Evolutionary conservation across 1,140 invertebrate genomes (phyloP), one percentile per base, ranked within the genome.

Genomic region (Drosophila equinoxialis): DNA sequence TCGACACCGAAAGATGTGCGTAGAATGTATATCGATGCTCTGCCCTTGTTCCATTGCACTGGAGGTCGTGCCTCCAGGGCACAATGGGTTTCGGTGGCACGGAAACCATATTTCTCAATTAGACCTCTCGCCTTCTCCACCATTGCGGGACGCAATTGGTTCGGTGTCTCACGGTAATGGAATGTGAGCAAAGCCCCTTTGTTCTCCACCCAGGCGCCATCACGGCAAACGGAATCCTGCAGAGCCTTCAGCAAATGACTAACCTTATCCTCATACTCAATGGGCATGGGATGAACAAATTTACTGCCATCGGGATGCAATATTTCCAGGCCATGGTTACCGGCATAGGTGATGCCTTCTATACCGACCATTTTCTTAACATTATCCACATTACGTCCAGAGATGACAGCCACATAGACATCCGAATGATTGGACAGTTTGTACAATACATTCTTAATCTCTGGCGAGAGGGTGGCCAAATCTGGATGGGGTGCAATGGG

Each of bases 201-300:
- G 89, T 97, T 97, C 90, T 98, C 97, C 1, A 98, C 96, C 97
- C 97, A 98, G 1, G 97, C 97, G 33, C 97, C 97, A 77, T 98
- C 96, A 74, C 93, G 95, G 84, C 96, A 97, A 7, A 97, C 96
- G 91, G 96, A 95, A 85, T 97, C 96, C 91, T 97, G 96, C 35
- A 98, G 92, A 1, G 95, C 94, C 86, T 97, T 96, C 74, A 97
- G 94, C 13, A 98, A 92, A 48, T 94, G 94, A 13, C 94, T 95
- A 13, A 98, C 96, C 92, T 97, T 97, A 39, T 95, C 95, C 82
- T 97, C 96, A 72, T 96, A 95, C 84, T 97, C 96, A 42, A 95
- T 94, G 0, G 97, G 97, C 95, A 98, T 97, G 1, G 97, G 97
- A 93, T 97, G 96, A 1, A 97, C 96, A 86, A 98, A 98, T 90